Percentiles rank a stretch among this genome's conserved stretches.
phyloP scores from a whole-genome alignment of 2,888 invertebrate genomes.

The Xanthorhoe spadicearia region DNA sequence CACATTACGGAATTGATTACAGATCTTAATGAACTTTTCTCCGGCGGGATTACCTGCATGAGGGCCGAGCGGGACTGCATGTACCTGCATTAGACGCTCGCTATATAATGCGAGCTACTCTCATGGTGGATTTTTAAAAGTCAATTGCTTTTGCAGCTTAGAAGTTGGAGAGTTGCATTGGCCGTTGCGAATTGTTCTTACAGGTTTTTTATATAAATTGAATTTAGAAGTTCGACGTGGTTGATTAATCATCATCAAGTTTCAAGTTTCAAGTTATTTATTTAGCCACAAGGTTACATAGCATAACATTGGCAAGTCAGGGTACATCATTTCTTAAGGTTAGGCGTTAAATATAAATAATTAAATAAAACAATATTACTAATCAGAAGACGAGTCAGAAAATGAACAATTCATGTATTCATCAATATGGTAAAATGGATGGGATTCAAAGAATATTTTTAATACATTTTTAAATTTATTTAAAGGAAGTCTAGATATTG shows the following conservation, averaged over 20 bases:
- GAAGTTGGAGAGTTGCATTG: neutral
- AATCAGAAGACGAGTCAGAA: too few species aligned
- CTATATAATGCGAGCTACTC: neutral
- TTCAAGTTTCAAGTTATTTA: too few species aligned
- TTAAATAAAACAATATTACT: too few species aligned
- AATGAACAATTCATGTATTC: too few species aligned
- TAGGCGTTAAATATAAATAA: too few species aligned
- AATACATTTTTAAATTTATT: too few species aligned
- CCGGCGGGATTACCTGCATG: slow-evolving; percentile 10
- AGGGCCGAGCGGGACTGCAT: slow-evolving; percentile 14
- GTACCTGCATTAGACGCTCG: neutral
- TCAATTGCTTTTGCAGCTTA: neutral
- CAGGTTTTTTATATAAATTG: neutral
- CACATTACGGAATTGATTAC: slow-evolving; percentile 35
- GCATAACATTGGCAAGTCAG: too few species aligned
- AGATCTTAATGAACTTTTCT: slow-evolving; percentile 30
- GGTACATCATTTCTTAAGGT: too few species aligned
- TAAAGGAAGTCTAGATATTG: too few species aligned
- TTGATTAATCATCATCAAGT: neutral
- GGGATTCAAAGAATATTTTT: too few species aligned
- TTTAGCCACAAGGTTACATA: too few species aligned
- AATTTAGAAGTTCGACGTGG: neutral
- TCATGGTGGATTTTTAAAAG: neutral
- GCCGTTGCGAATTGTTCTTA: neutral
- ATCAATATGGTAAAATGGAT: too few species aligned